Evolutionary conservation across 2,888 invertebrate species (phyloP).

Genomic region (Brachyopa scutellaris): DNA sequence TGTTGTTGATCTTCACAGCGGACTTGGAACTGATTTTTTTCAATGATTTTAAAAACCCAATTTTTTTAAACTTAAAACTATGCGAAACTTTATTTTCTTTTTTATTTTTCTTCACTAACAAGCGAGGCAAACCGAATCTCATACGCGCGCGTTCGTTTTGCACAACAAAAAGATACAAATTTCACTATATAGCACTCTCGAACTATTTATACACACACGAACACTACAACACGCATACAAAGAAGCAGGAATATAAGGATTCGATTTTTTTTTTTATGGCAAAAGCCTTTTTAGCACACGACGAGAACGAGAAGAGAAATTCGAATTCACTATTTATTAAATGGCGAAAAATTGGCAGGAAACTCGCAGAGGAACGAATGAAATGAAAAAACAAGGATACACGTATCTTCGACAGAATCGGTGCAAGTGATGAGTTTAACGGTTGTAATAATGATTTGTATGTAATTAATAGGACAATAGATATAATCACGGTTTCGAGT

Average conservation of each 20-base stretch:
- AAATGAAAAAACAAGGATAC: conserved; percentile 1
- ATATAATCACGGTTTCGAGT: conserved; percentile 44
- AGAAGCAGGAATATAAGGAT: conserved; percentile 22
- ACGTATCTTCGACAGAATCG: conserved; percentile 10
- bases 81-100: conserved; percentile 16
- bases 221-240: conserved; percentile 10
- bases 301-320: conserved; percentile 35
- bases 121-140: background rate
- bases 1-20: background rate
- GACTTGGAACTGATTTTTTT: too few species aligned
- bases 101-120: conserved; percentile 13
- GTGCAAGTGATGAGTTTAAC: conserved; percentile 40
- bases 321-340: conserved; percentile 44
- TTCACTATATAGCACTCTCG: background rate
- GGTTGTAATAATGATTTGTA: conserved; percentile 18
- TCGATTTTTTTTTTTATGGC: conserved; percentile 41
- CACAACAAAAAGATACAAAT: conserved; percentile 9
- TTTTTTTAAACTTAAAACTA: conserved; percentile 9
- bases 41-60: too few species aligned
- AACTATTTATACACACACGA: background rate
- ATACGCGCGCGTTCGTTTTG: conserved; percentile 47
- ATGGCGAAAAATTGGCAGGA: conserved; percentile 12
- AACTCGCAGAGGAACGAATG: conserved; percentile 20
- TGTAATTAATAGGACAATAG: conserved; percentile 41
- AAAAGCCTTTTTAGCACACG: conserved; percentile 21